These are phyloP conservation scores for Lumbricus terrestris DNA, from an alignment of 2,888 invertebrate genomes.

Conservation along the genomic window DNA sequence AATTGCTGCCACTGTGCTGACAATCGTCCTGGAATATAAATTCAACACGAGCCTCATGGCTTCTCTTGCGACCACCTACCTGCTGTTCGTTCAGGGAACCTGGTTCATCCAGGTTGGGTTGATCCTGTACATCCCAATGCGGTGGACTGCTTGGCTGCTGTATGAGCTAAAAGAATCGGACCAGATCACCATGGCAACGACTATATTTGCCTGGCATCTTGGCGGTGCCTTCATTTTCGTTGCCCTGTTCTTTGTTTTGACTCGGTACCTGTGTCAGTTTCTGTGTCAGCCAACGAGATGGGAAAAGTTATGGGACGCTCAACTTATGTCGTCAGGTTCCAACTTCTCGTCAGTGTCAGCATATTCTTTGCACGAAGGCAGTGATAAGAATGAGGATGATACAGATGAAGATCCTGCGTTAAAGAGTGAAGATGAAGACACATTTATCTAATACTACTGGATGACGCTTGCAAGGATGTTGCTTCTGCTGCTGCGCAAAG, in stretches of 20 bases:
- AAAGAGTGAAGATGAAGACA: neutral
- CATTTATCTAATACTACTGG: neutral
- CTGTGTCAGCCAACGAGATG: neutral
- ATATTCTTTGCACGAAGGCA: neutral
- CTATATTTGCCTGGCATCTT: constrained; percentile 6
- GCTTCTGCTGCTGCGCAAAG: neutral
- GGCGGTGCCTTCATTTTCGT: neutral
- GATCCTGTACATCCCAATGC: neutral
- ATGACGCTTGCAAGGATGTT: neutral
- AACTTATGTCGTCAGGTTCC: neutral
- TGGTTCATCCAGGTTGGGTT: constrained; percentile 59
- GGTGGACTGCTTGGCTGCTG: neutral
- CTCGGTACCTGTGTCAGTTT: neutral
- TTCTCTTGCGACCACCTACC: constrained; percentile 48
- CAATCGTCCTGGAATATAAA: constrained; percentile 50
- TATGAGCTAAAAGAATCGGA: neutral
- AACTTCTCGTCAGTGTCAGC: neutral
- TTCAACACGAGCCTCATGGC: constrained; percentile 47
- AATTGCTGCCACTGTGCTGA: constrained; percentile 46
- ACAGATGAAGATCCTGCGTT: neutral
- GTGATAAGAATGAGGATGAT: neutral
- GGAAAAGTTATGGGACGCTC: constrained; percentile 3
- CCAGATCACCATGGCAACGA: neutral
- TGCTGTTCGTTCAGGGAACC: constrained; percentile 57
- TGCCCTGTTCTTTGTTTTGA: neutral